Evolutionary conservation across 2,797 vertebrate species (phyloP), one percentile per base, ranked within the genome.

Genomic region (Arctocebus calabarensis): DNA sequence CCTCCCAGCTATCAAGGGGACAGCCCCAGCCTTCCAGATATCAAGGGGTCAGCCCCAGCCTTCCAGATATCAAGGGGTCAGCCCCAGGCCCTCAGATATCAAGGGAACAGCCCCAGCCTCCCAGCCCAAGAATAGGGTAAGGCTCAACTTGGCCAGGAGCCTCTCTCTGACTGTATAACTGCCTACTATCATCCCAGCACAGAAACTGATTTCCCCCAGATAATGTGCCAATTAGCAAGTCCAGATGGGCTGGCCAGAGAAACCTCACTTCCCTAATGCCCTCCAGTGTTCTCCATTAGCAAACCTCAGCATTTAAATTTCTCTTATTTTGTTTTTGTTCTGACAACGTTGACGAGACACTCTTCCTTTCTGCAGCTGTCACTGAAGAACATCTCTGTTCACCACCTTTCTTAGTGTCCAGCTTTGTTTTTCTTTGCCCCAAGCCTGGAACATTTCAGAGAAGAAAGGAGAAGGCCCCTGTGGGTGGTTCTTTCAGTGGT

Each of bases 201-300:
- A 17, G 11, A 61, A 52, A 25, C 9, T 3, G 57, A 1, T 57
- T 57, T n/a, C 13, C 12, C 13, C 23, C 57, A 14, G 37, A 25
- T 11, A 32, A 48, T 45, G 59, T 25, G 7, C 37, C 22, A 32
- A 11, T 82, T 40, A 64, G 34, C 55, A 57, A 71, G 68, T 13
- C 16, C 16, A 13, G 4, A 13, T 57, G 48, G 7, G 1, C 9
- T 43, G n/a, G 43, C 55, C 62, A 19, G 9, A 71, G 9, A 22
- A 10, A 62, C 10, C 20, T 37, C 79, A 19, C 25, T 27, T 34
- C 0, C 19, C 25, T 40, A 1, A 1, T 3, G 12, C 19, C 11
- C 45, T 78, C 32, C 25, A 22, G 5, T 32, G 13, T 13, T 81
- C 29, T 73, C 73, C 16, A 81, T 79, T 19, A 55, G 13, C 12